These are phyloP conservation scores for Tineola bisselliella DNA, from an alignment of 2,888 invertebrate species.

Conservation along the genomic window DNA sequence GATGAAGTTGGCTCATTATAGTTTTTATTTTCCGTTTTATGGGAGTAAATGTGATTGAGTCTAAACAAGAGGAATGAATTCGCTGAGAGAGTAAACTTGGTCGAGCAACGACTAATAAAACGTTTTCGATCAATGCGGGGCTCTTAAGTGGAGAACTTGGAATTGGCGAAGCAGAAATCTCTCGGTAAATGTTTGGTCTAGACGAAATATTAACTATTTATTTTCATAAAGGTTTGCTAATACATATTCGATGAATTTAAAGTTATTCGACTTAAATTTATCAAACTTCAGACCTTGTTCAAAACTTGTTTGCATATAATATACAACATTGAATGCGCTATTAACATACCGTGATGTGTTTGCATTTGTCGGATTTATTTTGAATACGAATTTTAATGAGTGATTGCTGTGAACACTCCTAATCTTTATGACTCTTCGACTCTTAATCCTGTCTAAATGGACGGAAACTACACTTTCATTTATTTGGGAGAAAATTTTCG, in stretches of 20 bases:
- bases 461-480: too few species aligned
- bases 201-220: constrained; percentile 60
- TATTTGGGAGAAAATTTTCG: too few species aligned
- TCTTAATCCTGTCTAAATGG: too few species aligned
- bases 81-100: constrained; percentile 25
- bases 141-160: constrained; percentile 47
- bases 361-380: not conserved
- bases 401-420: not conserved
- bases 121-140: constrained; percentile 40
- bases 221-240: constrained; percentile 32
- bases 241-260: constrained; percentile 2
- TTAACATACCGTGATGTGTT: not conserved
- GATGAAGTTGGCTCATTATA: constrained; percentile 51
- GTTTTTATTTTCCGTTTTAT: constrained; percentile 55
- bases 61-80: constrained; percentile 49
- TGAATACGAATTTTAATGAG: not conserved
- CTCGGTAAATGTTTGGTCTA: constrained; percentile 50
- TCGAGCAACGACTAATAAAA: constrained; percentile 41
- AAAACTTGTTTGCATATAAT: not conserved
- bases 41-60: constrained; percentile 49
- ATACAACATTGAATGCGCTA: not conserved
- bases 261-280: not conserved
- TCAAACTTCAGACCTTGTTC: not conserved
- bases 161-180: constrained; percentile 44
- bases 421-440: too few species aligned